Conservation (phyloP, 2,113 vertebrate species). For the Piliocolobus tephrosceles region DNA sequence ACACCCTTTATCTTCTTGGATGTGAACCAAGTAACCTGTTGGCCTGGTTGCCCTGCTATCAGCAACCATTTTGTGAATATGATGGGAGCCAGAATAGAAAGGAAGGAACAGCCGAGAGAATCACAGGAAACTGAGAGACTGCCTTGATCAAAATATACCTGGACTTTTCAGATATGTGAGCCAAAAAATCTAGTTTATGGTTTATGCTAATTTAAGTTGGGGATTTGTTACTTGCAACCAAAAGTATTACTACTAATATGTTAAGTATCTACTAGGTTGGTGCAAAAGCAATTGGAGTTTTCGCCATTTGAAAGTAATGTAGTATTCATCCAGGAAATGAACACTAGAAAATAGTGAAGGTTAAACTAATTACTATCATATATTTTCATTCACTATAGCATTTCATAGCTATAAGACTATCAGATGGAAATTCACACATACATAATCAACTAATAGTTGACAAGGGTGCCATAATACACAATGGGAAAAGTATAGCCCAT, state of each 20-base stretch:
- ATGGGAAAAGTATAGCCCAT: neutral
- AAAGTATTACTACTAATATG: neutral
- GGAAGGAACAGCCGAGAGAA: neutral
- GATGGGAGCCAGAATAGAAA: neutral
- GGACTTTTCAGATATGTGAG: neutral
- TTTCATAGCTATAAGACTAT: neutral
- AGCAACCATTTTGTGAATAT: neutral
- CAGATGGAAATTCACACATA: neutral
- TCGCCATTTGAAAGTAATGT: too few species aligned
- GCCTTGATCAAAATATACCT: neutral
- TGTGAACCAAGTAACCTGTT: neutral
- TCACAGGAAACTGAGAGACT: neutral
- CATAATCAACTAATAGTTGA: neutral
- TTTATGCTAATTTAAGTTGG: neutral
- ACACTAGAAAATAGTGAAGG: neutral
- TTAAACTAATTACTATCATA: neutral
- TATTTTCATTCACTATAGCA: neutral
- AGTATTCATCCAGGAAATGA: neutral
- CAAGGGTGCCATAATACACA: neutral
- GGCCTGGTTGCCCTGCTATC: neutral
- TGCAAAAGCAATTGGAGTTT: too few species aligned
- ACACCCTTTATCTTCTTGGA: neutral
- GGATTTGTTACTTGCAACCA: neutral
- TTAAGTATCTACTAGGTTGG: neutral
- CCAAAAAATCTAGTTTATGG: neutral